Base-by-base conservation (phyloP, 1,140 invertebrate genomes). In the Ceratitis capitata region DNA sequence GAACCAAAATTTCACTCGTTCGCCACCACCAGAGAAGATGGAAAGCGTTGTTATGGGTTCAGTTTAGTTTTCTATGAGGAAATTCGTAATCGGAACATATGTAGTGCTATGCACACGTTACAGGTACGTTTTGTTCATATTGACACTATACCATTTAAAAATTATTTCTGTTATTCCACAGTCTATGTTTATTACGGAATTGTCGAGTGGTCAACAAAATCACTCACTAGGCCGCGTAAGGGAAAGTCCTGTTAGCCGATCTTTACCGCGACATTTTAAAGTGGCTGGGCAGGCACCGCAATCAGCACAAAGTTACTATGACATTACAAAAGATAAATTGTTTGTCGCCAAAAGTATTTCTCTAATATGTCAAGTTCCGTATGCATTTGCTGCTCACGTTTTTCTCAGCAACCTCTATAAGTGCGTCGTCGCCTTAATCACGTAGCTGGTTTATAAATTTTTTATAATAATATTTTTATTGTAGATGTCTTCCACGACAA, bases 11-110 rank as follows among this genome's bases (percentile, higher is more conserved):
- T 99, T 93, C 99, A 99, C 92, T 97, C 98, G 74, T 99, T 99
- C 94, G 95, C 99, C 10, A 97, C 99, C 61, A 99, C 98, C 26
- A 95, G 96, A 89, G 98, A 99, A 93, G 98, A 99, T 95, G 99
- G 98, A 64, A 96, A 96, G 86, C 94, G 98, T 87, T 96, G 95
- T 82, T 98, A 98, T 94, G 99, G 99, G 53, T 98, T 98, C 90
- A 97, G 97, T 88, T 94, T 98, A 85, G 95, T 98, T 16, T 99
- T 99, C 92, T 99, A 97, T 93, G 98, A 99, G 93, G 97, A 98
- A 93, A 97, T 98, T 87, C 95, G 95, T 82, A 98, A 98, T 92
- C 94, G 95, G 78, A 97, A 98, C 91, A 98, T 99, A 87, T 98
- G 97, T 91, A 96, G 95, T 87, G 98, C 98, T 51, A 98, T 99